These are phyloP conservation scores for Tarsius wallacei DNA, from an alignment of 2,797 vertebrate species.

Conservation along the genomic window DNA sequence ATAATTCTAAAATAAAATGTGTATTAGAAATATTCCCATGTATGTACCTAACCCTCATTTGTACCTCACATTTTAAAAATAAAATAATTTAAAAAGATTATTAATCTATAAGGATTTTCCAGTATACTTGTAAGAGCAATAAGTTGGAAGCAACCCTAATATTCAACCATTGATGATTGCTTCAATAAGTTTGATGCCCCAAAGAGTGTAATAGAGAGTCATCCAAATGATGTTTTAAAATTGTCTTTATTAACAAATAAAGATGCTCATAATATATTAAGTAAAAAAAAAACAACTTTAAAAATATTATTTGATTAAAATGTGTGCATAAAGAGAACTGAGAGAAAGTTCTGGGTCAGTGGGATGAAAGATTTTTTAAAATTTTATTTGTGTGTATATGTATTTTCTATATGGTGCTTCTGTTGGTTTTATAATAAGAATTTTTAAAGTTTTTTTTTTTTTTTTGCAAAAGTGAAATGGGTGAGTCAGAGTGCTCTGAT, in stretches of 20 bases:
- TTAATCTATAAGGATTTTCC: not conserved
- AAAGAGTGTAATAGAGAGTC: not conserved
- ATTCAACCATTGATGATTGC: not conserved
- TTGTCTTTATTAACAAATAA: conserved; percentile 25
- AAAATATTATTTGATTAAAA: conserved; percentile 46
- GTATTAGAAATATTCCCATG: not conserved
- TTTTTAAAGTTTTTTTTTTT: not conserved
- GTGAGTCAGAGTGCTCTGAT: conserved; percentile 62
- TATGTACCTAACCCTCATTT: too few relatives aligned
- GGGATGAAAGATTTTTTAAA: not conserved
- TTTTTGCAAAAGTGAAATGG: conserved; percentile 16
- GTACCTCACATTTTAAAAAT: too few relatives aligned
- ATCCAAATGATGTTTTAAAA: conserved; percentile 31
- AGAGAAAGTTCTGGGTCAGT: conserved; percentile 18
- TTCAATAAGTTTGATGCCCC: not conserved
- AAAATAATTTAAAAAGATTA: too few relatives aligned
- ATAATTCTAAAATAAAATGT: conserved; percentile 18
- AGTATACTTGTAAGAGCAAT: not conserved
- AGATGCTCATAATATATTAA: not conserved
- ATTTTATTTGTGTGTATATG: not conserved
- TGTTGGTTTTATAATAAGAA: conserved; percentile 35
- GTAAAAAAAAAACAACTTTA: not conserved
- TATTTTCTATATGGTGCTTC: not conserved
- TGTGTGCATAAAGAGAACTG: conserved; percentile 20
- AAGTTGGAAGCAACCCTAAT: not conserved